These are phyloP conservation scores for Plebejus argus DNA, from an alignment of 2,888 invertebrate species.

Conservation along the genomic window DNA sequence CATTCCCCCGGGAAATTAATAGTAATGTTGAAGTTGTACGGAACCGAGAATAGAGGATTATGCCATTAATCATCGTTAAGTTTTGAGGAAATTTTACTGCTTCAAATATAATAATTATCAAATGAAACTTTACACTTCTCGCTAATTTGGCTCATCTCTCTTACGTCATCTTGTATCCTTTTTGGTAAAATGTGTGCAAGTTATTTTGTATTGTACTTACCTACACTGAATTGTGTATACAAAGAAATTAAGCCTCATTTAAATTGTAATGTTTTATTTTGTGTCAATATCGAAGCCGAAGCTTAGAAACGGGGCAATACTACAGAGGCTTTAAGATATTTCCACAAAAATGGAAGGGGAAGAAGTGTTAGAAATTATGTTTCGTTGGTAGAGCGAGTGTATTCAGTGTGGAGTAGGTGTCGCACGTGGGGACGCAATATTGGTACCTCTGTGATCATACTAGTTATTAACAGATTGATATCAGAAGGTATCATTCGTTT, in stretches of 20 bases:
- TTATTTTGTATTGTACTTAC: neutral
- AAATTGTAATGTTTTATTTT: neutral
- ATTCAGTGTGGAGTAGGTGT: too few relatives aligned
- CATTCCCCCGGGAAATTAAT: neutral
- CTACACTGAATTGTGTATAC: neutral
- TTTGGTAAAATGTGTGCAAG: neutral
- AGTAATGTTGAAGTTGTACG: slow-evolving; percentile 10
- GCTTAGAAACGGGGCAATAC: too few relatives aligned
- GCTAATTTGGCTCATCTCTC: neutral
- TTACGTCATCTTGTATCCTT: neutral
- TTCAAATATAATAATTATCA: neutral
- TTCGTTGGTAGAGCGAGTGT: too few relatives aligned
- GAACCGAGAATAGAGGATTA: slow-evolving; percentile 3
- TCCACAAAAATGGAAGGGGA: too few relatives aligned
- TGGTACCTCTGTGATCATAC: too few relatives aligned
- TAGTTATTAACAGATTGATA: too few relatives aligned
- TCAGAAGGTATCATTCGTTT: too few relatives aligned
- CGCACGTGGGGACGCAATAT: too few relatives aligned
- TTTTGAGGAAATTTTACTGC: neutral
- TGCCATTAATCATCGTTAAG: neutral
- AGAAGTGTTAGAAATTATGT: too few relatives aligned
- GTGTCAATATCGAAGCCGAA: too few relatives aligned
- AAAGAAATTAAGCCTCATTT: neutral
- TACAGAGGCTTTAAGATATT: too few relatives aligned
- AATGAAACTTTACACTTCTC: neutral